phyloP scores from a whole-genome alignment of 2,113 vertebrate genomes.

The Procapra przewalskii region DNA sequence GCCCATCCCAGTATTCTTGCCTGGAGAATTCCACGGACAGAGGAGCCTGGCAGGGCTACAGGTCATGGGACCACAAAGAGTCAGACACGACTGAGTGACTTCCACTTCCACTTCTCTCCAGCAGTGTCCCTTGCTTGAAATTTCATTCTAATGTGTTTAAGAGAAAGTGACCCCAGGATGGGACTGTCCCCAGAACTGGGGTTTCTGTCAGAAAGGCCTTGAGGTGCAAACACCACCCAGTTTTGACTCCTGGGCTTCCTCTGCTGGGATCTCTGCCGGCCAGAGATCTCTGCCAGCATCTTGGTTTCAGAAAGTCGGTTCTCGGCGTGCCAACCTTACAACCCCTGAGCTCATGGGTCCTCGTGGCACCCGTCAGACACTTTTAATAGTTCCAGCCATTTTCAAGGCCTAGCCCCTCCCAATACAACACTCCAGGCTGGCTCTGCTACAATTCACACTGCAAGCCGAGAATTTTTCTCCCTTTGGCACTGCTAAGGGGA shows the following conservation, averaged over 20 bases:
- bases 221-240: neutral
- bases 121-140: neutral
- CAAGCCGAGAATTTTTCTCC: constrained; percentile 61
- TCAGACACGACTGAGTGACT: accelerated
- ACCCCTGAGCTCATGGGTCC: neutral
- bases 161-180: neutral
- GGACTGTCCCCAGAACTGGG: neutral
- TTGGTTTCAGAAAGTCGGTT: neutral
- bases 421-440: constrained; percentile 24
- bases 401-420: neutral
- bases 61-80: neutral
- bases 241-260: neutral
- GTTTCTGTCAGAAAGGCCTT: neutral
- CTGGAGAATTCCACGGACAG: neutral
- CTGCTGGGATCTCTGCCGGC: neutral
- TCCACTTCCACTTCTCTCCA: neutral
- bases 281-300: neutral
- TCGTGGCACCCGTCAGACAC: neutral
- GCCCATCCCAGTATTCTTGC: neutral
- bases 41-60: neutral
- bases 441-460: constrained; percentile 63
- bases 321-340: neutral
- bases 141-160: neutral
- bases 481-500: constrained; percentile 64
- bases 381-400: neutral